Conservation (phyloP, 2,113 vertebrate species). For the Strigops habroptila region DNA sequence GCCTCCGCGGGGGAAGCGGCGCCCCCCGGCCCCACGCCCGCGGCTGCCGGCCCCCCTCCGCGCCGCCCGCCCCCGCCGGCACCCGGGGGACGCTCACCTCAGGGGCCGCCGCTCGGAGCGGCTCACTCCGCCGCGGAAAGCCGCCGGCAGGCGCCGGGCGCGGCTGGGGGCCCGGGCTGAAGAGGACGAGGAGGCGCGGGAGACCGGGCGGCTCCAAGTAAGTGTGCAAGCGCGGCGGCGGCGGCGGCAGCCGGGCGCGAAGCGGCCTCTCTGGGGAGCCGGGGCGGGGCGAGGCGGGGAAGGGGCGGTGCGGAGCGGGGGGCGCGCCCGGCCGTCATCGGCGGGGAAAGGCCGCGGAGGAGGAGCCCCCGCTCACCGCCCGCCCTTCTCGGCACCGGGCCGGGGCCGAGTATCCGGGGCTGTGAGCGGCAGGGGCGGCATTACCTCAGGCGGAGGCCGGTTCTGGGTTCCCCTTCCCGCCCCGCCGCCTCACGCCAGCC, state of each 20-base stretch:
- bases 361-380: not conserved
- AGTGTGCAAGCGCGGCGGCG: not conserved
- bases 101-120: not conserved
- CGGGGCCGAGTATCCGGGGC: not conserved
- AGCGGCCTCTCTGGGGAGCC: constrained; percentile 46
- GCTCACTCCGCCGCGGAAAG: not conserved
- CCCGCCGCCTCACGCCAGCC: not conserved
- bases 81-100: not conserved
- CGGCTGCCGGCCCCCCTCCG: not conserved
- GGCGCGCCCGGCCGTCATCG: not conserved
- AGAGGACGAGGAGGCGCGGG: not conserved
- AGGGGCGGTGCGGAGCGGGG: not conserved
- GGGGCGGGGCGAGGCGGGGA: not conserved
- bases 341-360: not conserved
- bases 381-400: too few species aligned
- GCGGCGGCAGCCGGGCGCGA: not conserved
- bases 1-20: not conserved
- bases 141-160: not conserved
- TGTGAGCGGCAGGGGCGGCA: not conserved
- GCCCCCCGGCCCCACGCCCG: not conserved
- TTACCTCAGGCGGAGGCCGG: not conserved
- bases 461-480: not conserved
- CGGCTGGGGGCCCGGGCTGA: not conserved
- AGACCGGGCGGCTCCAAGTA: not conserved
- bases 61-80: not conserved